phyloP scores from a whole-genome alignment of 2,113 vertebrate species.

The Podocnemis expansa region DNA sequence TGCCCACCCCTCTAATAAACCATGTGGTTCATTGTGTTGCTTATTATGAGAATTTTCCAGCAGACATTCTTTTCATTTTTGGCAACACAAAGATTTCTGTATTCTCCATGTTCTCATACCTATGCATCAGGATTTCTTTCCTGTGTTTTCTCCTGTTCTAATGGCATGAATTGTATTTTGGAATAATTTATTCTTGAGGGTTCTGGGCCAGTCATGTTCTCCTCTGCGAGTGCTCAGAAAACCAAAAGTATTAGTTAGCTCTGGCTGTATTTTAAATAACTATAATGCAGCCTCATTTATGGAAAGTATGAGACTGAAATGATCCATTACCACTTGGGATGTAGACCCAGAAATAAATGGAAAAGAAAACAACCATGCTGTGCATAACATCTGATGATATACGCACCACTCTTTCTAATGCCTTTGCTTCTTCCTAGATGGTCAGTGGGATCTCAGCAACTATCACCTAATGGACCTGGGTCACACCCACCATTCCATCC shows the following conservation, averaged over 20 bases:
- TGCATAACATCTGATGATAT: neutral
- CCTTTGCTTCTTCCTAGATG: constrained; percentile 77
- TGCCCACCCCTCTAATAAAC: no score
- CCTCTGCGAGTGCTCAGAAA: neutral
- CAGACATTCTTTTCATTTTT: neutral
- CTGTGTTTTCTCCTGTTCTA: neutral
- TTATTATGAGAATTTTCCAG: neutral
- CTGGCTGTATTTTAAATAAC: neutral
- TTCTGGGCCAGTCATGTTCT: neutral
- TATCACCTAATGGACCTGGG: constrained; percentile 98
- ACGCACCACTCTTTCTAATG: neutral
- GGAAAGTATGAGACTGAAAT: neutral
- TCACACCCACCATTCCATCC: constrained; percentile 96
- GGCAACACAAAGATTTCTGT: neutral
- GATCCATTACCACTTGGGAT: neutral
- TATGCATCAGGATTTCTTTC: neutral
- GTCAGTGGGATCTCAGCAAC: constrained; percentile 97
- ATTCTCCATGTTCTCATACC: neutral
- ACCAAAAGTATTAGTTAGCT: neutral
- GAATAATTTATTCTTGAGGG: neutral
- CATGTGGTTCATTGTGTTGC: neutral
- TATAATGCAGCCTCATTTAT: neutral
- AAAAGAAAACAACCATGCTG: neutral
- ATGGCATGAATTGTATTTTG: neutral
- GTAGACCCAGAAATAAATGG: neutral